Conservation (phyloP, 2,797 vertebrate genomes). For the Pipistrellus pygmaeus region DNA sequence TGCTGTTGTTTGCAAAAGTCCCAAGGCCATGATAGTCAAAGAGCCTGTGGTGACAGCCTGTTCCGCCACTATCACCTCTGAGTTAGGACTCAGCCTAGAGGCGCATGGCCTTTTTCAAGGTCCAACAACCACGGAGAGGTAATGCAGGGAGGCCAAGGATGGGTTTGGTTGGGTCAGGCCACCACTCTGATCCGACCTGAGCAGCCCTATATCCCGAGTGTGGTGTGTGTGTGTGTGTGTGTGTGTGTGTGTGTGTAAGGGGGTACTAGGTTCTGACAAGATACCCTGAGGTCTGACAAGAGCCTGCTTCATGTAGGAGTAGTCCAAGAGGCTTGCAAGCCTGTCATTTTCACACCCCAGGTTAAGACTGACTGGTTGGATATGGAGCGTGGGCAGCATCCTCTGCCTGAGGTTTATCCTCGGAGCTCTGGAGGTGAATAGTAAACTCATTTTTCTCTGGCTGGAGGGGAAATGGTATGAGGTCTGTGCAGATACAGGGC, state of each 20-base stretch:
- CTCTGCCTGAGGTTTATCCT: neutral
- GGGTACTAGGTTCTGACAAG: no score
- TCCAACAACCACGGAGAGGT: no score
- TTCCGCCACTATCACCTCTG: neutral
- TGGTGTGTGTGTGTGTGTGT: no score
- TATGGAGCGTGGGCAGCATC: neutral
- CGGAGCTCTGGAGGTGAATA: neutral
- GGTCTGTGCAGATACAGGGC: neutral
- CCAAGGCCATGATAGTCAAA: neutral
- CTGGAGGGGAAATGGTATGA: neutral
- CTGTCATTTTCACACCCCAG: neutral
- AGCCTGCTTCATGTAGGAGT: neutral
- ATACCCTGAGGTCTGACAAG: neutral
- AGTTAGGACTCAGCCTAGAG: neutral
- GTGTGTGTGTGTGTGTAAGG: neutral
- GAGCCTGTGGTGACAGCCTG: neutral
- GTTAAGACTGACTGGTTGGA: neutral
- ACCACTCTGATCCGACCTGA: neutral
- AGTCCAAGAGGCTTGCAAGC: neutral
- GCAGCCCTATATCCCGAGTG: neutral
- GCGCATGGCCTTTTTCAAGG: neutral
- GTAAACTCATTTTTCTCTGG: neutral
- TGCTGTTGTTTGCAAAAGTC: neutral
- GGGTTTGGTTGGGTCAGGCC: neutral
- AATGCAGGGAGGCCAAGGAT: neutral